Conservation (phyloP, 2,888 invertebrate species). For the Conchocele bisecta region DNA sequence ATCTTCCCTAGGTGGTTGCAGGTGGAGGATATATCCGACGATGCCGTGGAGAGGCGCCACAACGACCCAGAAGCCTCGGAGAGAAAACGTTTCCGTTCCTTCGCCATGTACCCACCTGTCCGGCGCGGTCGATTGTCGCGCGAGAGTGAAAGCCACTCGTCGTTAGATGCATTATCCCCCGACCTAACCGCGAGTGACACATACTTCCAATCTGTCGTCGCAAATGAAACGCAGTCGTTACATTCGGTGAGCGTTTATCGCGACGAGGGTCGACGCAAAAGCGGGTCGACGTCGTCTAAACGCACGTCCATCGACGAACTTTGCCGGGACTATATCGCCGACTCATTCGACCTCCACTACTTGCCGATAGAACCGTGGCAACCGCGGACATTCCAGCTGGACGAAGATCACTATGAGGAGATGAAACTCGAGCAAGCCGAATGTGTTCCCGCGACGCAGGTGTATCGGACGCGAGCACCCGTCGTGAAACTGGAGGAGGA, state of each 20-base stretch:
- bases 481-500: slow-evolving; percentile 48
- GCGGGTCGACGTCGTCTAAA: slow-evolving; percentile 61
- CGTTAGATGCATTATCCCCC: slow-evolving; percentile 48
- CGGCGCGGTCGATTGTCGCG: slow-evolving; percentile 70
- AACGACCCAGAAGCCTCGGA: slow-evolving; percentile 91
- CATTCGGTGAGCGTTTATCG: slow-evolving; percentile 8
- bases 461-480: slow-evolving; percentile 26
- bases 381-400: slow-evolving; percentile 74
- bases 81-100: slow-evolving; percentile 85
- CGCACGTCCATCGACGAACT: slow-evolving; percentile 38
- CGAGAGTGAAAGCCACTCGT: slow-evolving; percentile 63
- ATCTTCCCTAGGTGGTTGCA: too few relatives aligned
- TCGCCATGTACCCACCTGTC: slow-evolving; percentile 71
- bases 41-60: slow-evolving; percentile 89
- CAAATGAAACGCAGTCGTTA: slow-evolving; percentile 9
- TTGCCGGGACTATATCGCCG: too few relatives aligned
- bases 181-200: too few relatives aligned
- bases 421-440: slow-evolving; percentile 65
- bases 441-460: slow-evolving; percentile 8
- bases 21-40: slow-evolving; percentile 91
- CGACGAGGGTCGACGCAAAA: slow-evolving; percentile 60
- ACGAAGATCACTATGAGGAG: slow-evolving; percentile 69
- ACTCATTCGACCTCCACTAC: too few relatives aligned
- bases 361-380: slow-evolving; percentile 70
- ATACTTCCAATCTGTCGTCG: slow-evolving; percentile 5